Percentiles rank a stretch among this genome's conserved stretches.
These are phyloP conservation scores for Sturmia bella DNA, from an alignment of 2,888 invertebrate species.

Conservation along the genomic window DNA sequence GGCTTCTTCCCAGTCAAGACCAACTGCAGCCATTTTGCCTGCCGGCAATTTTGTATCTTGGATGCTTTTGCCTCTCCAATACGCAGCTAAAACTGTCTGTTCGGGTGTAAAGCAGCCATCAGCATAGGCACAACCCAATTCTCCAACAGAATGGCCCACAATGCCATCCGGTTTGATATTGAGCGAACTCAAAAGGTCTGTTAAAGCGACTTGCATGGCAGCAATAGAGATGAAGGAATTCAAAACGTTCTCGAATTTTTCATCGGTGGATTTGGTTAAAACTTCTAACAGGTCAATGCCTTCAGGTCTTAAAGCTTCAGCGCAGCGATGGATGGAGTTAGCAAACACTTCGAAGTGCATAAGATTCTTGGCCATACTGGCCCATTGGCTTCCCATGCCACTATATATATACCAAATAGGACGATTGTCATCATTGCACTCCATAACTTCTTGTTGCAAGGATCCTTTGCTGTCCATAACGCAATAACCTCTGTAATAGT, in stretches of 20 bases:
- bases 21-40: constrained; percentile 96
- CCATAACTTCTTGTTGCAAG: constrained; percentile 83
- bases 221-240: constrained; percentile 97
- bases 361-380: constrained; percentile 95
- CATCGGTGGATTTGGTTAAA: constrained; percentile 88
- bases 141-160: constrained; percentile 91
- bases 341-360: constrained; percentile 92
- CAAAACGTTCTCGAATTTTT: constrained; percentile 91
- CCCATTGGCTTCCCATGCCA: constrained; percentile 99
- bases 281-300: constrained; percentile 92
- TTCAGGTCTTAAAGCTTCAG: constrained; percentile 89
- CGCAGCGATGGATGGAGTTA: constrained; percentile 88
- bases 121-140: constrained; percentile 95
- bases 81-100: constrained; percentile 96
- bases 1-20: constrained; percentile 93
- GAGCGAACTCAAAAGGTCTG: constrained; percentile 89
- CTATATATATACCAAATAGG: constrained; percentile 98
- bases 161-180: constrained; percentile 96
- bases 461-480: constrained; percentile 85
- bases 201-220: constrained; percentile 97
- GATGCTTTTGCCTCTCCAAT: constrained; percentile 94
- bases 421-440: constrained; percentile 84
- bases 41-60: constrained; percentile 87
- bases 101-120: constrained; percentile 97
- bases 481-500: constrained; percentile 91